Base-by-base conservation (phyloP, 2,797 vertebrate species). In the Leptodactylus fallax region DNA sequence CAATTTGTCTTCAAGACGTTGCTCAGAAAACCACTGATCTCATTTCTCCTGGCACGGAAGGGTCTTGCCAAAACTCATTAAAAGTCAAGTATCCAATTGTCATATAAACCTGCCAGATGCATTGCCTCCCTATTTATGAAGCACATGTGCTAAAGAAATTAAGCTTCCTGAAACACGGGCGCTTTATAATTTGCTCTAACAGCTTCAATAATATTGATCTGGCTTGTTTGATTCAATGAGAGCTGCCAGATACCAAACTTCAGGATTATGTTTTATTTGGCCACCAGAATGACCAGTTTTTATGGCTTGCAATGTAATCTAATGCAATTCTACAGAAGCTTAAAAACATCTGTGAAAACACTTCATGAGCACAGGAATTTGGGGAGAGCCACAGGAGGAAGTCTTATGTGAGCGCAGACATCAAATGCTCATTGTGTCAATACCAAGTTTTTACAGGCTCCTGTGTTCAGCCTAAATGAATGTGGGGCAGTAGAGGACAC, bases 301-400 rank as follows among this genome's bases (percentile, higher is more conserved):
- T 87, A 88, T 74, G 71, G 56, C 67, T 63, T 36, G 78, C 53
- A 12, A 51, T 83, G 84, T 61, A 86, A 89, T 82, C 80, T 69
- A 87, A 89, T 83, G 72, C 85, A 79, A 72, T 89, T 86, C 63
- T 83, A 79, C 88, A 89, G 88, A 83, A 89, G 88, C 85, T 72
- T 61, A 56, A 76, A 79, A 83, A 89, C 88, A 89, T 89, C 88
- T 89, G 88, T 89, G 72, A 89, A 89, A 89, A 89, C 85, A 89
- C 85, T 87, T 86, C 25, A 25, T 53, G n/a, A 71, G 81, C 25
- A 45, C 55, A 79, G 85, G 85, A 89, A 89, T 83, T 87, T n/a
- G 60, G 79, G 60, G 36, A 45, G 71, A 86, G 88, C 84, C 80
- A 79, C 80, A 63, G 7, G 63, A 89, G 88, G 88, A 89, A 86